A percentile compares a stretch with the other conserved stretches of the same genome.
Conservation (phyloP, 2,888 invertebrate species). For the Caenorhabditis japonica region DNA sequence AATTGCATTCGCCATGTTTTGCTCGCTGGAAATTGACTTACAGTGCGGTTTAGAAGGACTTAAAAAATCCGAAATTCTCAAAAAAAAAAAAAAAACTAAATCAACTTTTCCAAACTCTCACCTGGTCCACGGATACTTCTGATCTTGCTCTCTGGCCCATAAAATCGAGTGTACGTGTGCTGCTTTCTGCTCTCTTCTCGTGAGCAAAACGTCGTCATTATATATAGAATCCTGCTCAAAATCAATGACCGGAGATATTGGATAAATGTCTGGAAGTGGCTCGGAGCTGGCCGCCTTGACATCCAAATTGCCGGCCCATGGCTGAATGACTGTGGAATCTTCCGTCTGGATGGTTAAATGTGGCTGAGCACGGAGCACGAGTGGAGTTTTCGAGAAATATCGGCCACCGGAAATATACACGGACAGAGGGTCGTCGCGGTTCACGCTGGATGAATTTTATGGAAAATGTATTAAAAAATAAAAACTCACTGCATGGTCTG, state of each 20-base stretch:
- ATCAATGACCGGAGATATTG: constrained; percentile 73
- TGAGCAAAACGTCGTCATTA: constrained; percentile 67
- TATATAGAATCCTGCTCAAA: constrained; percentile 70
- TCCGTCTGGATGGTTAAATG: constrained; percentile 68
- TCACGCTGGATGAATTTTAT: constrained; percentile 23
- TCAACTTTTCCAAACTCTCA: too few species aligned
- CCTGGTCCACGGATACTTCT: constrained; percentile 77
- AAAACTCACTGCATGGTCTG: constrained; percentile 56
- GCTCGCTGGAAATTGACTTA: constrained; percentile 69
- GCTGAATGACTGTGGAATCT: constrained; percentile 26
- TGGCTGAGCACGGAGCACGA: constrained; percentile 73
- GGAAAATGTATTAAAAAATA: neutral
- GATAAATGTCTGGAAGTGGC: constrained; percentile 67
- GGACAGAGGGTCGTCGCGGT: constrained; percentile 67
- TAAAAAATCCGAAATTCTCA: too few species aligned
- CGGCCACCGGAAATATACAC: constrained; percentile 53
- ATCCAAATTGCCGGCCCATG: constrained; percentile 60
- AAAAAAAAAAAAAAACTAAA: too few species aligned
- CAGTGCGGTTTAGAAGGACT: too few species aligned
- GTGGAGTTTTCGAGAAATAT: constrained; percentile 57
- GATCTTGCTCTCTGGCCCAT: constrained; percentile 71
- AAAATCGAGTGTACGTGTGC: constrained; percentile 66
- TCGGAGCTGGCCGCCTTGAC: constrained; percentile 62
- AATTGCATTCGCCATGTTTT: constrained; percentile 75
- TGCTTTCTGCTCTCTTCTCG: constrained; percentile 39